These are phyloP conservation scores for Megaustenia siamemsis DNA, from an alignment of 2,888 invertebrate genomes.

Conservation along the genomic window DNA sequence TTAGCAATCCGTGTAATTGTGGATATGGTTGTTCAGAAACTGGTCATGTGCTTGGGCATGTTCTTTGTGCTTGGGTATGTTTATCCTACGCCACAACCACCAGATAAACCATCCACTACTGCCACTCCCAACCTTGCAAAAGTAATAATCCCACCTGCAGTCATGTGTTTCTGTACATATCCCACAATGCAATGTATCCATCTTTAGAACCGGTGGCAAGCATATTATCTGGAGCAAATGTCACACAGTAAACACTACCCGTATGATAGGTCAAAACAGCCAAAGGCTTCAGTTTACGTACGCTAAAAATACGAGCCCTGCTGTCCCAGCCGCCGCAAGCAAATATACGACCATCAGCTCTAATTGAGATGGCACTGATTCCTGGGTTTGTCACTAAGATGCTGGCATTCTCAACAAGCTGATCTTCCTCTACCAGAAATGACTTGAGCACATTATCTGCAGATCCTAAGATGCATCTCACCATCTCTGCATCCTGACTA, in stretches of 20 bases:
- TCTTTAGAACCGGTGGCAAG: slow-evolving; percentile 76
- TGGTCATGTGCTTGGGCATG: too few species aligned
- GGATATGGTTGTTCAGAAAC: too few species aligned
- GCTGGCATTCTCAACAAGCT: slow-evolving; percentile 42
- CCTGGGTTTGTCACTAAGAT: slow-evolving; percentile 67
- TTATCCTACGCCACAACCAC: too few species aligned
- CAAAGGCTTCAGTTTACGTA: slow-evolving; percentile 71
- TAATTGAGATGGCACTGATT: slow-evolving; percentile 64
- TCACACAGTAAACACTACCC: slow-evolving; percentile 69
- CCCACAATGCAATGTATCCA: slow-evolving; percentile 73
- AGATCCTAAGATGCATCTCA: slow-evolving; percentile 62
- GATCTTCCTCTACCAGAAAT: slow-evolving; percentile 60
- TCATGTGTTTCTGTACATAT: slow-evolving; percentile 66
- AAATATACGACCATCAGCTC: slow-evolving; percentile 72
- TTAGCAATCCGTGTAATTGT: too few species aligned
- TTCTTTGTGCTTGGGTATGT: too few species aligned
- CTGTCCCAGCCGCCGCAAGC: slow-evolving; percentile 76
- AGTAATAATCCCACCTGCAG: too few species aligned
- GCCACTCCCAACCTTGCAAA: too few species aligned
- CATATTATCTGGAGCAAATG: slow-evolving; percentile 67
- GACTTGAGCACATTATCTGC: slow-evolving; percentile 60
- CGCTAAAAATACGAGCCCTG: slow-evolving; percentile 69
- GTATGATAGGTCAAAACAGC: slow-evolving; percentile 75
- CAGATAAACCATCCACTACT: too few species aligned
- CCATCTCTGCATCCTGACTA: slow-evolving; percentile 59